phyloP scores from a whole-genome alignment of 1,140 invertebrate genomes.

The Zaprionus inermis region DNA sequence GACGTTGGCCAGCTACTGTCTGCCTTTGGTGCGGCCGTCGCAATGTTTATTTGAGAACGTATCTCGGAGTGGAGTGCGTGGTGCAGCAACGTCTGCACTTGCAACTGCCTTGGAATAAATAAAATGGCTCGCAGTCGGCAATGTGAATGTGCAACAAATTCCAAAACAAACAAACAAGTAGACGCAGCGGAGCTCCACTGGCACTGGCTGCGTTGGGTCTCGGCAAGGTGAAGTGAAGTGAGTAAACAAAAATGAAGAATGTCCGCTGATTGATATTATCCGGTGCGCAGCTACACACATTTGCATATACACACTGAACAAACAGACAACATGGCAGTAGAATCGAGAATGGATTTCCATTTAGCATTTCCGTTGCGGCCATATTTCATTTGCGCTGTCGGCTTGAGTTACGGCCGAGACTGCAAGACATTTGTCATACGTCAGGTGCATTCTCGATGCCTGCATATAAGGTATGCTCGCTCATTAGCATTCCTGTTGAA shows the following conservation, averaged over 20 bases:
- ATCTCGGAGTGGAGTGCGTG: constrained; percentile 46
- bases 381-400: constrained; percentile 59
- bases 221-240: constrained; percentile 48
- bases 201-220: not conserved
- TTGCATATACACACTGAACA: not conserved
- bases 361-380: constrained; percentile 71
- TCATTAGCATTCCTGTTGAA: constrained; percentile 10
- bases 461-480: not conserved
- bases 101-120: constrained; percentile 48
- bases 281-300: constrained; percentile 37
- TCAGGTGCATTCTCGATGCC: constrained; percentile 8
- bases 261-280: constrained; percentile 80
- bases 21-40: not conserved
- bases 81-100: constrained; percentile 11
- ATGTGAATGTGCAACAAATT: constrained; percentile 49
- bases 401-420: not conserved
- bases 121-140: constrained; percentile 51
- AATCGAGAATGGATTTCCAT: constrained; percentile 55
- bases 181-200: constrained; percentile 10
- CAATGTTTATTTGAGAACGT: constrained; percentile 69
- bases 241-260: constrained; percentile 80
- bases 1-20: not conserved
- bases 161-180: constrained; percentile 55
- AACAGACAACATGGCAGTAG: constrained; percentile 6
- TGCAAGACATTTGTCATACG: constrained; percentile 3